Conservation (phyloP, 2,888 invertebrate genomes). For the Mythimna lalbum region DNA sequence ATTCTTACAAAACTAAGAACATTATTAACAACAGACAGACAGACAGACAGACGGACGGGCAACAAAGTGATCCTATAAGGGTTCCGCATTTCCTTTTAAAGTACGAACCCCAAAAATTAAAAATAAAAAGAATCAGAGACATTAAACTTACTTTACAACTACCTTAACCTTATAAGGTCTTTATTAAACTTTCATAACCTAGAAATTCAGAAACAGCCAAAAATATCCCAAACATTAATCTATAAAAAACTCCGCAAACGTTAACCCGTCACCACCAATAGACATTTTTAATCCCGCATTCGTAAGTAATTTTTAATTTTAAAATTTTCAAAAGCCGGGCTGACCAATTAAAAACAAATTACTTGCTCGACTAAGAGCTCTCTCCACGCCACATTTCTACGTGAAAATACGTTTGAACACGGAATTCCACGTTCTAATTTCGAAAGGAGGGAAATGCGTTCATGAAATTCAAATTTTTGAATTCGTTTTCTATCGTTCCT, state of each 20-base stretch:
- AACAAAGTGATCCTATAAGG: too few species aligned
- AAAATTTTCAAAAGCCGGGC: conserved; percentile 47
- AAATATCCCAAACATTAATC: not conserved
- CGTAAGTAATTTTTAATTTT: conserved; percentile 58
- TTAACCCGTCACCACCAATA: conserved; percentile 44
- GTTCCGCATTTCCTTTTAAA: too few species aligned
- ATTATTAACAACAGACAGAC: too few species aligned
- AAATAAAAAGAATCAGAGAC: too few species aligned
- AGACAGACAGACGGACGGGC: too few species aligned
- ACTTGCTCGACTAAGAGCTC: conserved; percentile 61
- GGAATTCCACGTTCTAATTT: conserved; percentile 73
- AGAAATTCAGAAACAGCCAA: not conserved
- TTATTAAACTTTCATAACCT: not conserved
- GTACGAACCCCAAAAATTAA: too few species aligned
- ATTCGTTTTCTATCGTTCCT: conserved; percentile 66
- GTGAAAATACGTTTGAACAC: conserved; percentile 62
- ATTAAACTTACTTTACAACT: too few species aligned
- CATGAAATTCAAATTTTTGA: conserved; percentile 75
- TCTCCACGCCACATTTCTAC: conserved; percentile 59
- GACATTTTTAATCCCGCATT: conserved; percentile 42
- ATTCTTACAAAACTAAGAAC: too few species aligned
- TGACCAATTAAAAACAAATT: conserved; percentile 75
- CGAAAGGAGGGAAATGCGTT: conserved; percentile 68
- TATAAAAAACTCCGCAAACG: conserved; percentile 7
- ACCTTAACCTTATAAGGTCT: too few species aligned